Conservation (phyloP, 2,113 vertebrate genomes). For the Tachysurus fulvidraco region DNA sequence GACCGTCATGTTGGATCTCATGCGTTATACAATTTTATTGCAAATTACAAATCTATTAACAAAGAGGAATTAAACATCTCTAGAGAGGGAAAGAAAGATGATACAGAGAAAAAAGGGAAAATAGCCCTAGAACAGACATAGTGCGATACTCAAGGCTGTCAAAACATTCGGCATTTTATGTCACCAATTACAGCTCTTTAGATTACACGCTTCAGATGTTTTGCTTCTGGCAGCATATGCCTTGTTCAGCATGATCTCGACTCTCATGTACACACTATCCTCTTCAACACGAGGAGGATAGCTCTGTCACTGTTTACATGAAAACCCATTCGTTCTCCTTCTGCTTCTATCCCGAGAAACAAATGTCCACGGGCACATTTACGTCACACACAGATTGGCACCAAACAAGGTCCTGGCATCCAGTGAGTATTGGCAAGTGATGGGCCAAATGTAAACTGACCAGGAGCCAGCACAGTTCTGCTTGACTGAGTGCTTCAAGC, state of each 20-base stretch:
- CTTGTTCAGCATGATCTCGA: slow-evolving; percentile 7
- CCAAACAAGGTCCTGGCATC: slow-evolving; percentile 44
- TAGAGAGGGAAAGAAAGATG: not conserved
- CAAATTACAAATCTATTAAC: not conserved
- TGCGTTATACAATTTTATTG: not conserved
- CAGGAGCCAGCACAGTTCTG: slow-evolving; percentile 41
- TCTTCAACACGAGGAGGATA: not conserved
- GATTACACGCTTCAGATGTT: slow-evolving; percentile 16
- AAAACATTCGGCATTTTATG: slow-evolving; percentile 2
- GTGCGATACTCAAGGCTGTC: not conserved
- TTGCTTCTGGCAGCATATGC: slow-evolving; percentile 15
- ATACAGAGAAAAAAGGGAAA: not conserved
- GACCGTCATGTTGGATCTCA: not conserved
- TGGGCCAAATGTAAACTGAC: slow-evolving; percentile 53
- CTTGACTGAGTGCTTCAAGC: slow-evolving; percentile 44
- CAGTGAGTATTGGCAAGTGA: slow-evolving; percentile 46
- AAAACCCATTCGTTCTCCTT: slow-evolving; percentile 18
- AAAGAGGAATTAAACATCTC: not conserved
- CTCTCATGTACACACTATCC: slow-evolving; percentile 26
- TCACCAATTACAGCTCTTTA: slow-evolving; percentile 9
- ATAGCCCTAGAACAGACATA: not conserved
- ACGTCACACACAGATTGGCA: slow-evolving; percentile 49
- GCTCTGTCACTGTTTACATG: slow-evolving; percentile 23
- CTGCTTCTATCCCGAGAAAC: slow-evolving; percentile 23
- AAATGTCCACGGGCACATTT: slow-evolving; percentile 38